These are phyloP conservation scores for Theretra japonica DNA, from an alignment of 2,888 invertebrate genomes.

Conservation along the genomic window DNA sequence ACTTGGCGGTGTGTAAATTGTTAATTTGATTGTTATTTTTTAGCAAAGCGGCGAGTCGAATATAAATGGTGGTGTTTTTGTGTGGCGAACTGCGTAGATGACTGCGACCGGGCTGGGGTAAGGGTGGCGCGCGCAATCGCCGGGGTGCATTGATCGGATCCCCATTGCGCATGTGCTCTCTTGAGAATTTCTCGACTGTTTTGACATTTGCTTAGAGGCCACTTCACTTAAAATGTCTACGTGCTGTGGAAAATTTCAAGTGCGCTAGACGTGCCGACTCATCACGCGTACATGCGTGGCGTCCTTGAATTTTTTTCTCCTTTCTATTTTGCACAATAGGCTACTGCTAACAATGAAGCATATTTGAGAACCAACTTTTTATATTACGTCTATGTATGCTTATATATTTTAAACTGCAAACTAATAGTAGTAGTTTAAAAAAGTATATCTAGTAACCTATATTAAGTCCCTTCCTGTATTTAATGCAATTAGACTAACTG, in stretches of 20 bases:
- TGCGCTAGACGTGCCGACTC: slow-evolving; percentile 24
- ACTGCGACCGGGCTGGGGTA: slow-evolving; percentile 54
- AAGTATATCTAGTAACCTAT: not conserved
- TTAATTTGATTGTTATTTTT: slow-evolving; percentile 57
- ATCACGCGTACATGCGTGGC: slow-evolving; percentile 24
- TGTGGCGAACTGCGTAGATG: slow-evolving; percentile 79
- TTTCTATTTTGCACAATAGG: slow-evolving; percentile 24
- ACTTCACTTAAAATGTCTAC: slow-evolving; percentile 24
- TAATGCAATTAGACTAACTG: slow-evolving; percentile 23
- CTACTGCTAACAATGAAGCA: not conserved
- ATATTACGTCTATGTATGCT: not conserved
- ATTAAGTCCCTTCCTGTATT: slow-evolving; percentile 23
- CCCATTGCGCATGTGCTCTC: slow-evolving; percentile 75
- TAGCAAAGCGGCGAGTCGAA: slow-evolving; percentile 35
- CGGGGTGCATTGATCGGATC: slow-evolving; percentile 79
- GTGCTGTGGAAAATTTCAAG: slow-evolving; percentile 24
- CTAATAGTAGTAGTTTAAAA: not conserved
- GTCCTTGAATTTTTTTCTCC: slow-evolving; percentile 26
- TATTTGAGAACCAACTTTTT: not conserved
- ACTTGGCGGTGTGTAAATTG: slow-evolving; percentile 49
- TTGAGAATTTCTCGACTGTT: slow-evolving; percentile 62
- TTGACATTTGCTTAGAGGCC: slow-evolving; percentile 63
- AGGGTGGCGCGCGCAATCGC: slow-evolving; percentile 77
- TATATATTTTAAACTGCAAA: slow-evolving; percentile 5
- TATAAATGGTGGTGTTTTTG: slow-evolving; percentile 70